phyloP scores from a whole-genome alignment of 2,113 vertebrate genomes.

The Myotis lucifugus region DNA sequence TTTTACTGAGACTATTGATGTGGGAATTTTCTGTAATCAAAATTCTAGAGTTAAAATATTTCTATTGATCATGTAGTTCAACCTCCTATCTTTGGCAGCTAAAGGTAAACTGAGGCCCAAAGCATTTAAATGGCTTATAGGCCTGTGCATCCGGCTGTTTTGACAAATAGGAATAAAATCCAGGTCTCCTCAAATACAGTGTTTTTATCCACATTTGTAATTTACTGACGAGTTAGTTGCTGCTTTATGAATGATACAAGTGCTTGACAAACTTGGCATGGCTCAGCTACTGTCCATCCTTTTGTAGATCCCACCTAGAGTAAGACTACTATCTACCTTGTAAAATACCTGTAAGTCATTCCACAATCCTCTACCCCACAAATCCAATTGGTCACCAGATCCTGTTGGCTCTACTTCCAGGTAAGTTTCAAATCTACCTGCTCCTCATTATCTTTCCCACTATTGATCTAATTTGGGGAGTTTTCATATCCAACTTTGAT shows the following conservation, averaged over 20 bases:
- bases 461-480: neutral
- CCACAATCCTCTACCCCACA: neutral
- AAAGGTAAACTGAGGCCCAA: neutral
- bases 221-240: neutral
- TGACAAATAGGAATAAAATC: neutral
- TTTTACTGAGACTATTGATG: neutral
- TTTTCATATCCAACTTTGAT: neutral
- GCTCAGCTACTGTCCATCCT: neutral
- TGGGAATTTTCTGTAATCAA: neutral
- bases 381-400: neutral
- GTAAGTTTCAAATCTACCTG: neutral
- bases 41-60: neutral
- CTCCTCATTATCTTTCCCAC: neutral
- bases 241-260: neutral
- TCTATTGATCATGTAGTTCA: neutral
- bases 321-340: neutral
- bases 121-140: neutral
- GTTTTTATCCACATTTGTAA: neutral
- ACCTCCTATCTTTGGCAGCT: neutral
- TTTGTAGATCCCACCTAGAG: neutral
- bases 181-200: neutral
- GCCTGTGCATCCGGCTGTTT: neutral
- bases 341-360: neutral
- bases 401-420: neutral
- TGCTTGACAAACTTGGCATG: neutral